Evolutionary conservation across 2,888 invertebrate genomes (phyloP), one percentile per base, ranked within the genome.

Genomic region (Hirtodrosophila trivittata): DNA sequence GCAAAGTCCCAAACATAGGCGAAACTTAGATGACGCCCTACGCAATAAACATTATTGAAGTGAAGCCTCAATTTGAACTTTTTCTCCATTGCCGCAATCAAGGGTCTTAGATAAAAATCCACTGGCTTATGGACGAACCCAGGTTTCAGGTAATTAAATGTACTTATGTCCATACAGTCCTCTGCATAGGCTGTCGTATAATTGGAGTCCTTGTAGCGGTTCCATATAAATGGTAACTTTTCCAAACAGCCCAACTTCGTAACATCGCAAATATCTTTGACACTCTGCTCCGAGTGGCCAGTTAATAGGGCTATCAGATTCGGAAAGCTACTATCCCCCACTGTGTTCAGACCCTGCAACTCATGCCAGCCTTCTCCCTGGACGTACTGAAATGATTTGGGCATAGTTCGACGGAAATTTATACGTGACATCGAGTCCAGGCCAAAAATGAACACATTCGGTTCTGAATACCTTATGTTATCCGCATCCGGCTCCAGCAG

Each of bases 261-360:
- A 4, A 92, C 92, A 25, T 92, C 87, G 64, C 92, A 92, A 28
- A 91, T 83, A 1, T 88, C 75, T 38, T 92, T 90, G 1, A 93
- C 89, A n/a, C 91, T 76, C 0, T 87, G 62, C 12, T 88, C 81
- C 46, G 90, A 92, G 62, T 92, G 91, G 0, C 97, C 97, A 0
- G 95, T 94, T 1, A 95, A 91, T 39, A 95, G 92, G 0, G 96
- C 95, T 92, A 97, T 94, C 49, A 97, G 90, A 90, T 97, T 98
- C 0, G 97, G 96, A 86, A 95, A 96, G 0, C 97, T 97, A 80
- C 97, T 97, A 78, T 97, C 97, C 0, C 93, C 96, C 55, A 93
- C 92, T 91, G 93, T 93, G 80, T 92, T 92, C 89, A 95, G 96
- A 1, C 95, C 96, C 73, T 93, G 92, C 86, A 94, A 92, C 55